Conservation (phyloP, 2,113 vertebrate species). For the Phaethon lepturus region DNA sequence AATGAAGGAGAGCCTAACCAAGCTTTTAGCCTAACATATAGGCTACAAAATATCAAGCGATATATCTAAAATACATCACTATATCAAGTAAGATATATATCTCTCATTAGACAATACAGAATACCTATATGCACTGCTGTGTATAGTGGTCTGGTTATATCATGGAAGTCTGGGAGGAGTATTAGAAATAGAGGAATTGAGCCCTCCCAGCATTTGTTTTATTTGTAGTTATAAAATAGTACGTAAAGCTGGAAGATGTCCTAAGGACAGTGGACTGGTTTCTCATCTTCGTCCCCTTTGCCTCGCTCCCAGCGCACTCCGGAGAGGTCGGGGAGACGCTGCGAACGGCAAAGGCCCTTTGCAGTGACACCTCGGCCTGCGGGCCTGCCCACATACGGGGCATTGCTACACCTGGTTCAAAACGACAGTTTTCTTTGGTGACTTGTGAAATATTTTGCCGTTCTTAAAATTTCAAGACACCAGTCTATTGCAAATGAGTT, state of each 20-base stretch:
- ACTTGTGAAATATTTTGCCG: neutral
- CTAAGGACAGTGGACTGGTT: neutral
- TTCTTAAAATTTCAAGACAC: neutral
- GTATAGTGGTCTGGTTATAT: neutral
- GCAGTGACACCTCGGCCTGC: neutral
- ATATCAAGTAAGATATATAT: neutral
- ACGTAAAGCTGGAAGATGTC: neutral
- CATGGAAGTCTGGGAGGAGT: neutral
- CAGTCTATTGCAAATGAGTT: neutral
- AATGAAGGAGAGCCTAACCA: neutral
- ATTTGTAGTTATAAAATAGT: neutral
- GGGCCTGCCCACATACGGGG: neutral
- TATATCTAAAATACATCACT: neutral
- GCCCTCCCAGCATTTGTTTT: neutral
- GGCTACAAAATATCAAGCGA: neutral
- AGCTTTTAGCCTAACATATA: neutral
- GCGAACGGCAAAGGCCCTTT: neutral
- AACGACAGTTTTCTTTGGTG: neutral
- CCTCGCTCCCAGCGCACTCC: neutral
- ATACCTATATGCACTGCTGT: neutral
- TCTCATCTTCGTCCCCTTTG: neutral
- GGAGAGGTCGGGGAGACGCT: neutral
- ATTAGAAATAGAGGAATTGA: neutral
- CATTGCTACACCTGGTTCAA: neutral
- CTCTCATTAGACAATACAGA: neutral